Percentiles rank a stretch among this genome's conserved stretches.
These are phyloP conservation scores for Acrossocheilus wenchowensis DNA, from an alignment of 2,797 vertebrate species.

Conservation along the genomic window DNA sequence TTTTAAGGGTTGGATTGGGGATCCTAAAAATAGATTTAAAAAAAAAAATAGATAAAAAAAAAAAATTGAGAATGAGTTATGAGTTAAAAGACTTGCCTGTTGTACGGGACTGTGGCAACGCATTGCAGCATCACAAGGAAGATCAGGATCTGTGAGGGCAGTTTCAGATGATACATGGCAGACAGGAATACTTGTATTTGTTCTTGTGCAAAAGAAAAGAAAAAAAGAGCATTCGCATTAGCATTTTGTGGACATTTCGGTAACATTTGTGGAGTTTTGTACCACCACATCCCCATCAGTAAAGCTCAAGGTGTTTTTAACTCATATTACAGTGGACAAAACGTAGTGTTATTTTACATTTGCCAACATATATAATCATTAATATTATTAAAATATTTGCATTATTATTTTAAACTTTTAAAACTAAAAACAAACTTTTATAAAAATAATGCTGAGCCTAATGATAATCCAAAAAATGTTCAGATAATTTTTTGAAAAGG, in stretches of 20 bases:
- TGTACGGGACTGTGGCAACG: slow-evolving; percentile 76
- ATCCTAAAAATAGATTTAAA: background rate
- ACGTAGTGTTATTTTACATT: background rate
- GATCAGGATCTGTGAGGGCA: slow-evolving; percentile 76
- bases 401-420: background rate
- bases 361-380: background rate
- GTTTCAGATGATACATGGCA: slow-evolving; percentile 81
- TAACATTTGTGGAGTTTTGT: background rate
- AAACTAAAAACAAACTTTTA: background rate
- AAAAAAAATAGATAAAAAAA: too few relatives aligned
- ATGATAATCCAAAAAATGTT: background rate
- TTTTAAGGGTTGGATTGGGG: background rate
- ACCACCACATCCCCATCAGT: background rate
- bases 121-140: slow-evolving; percentile 78
- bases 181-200: slow-evolving; percentile 54
- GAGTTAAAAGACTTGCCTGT: slow-evolving; percentile 77
- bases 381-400: background rate
- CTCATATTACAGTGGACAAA: background rate
- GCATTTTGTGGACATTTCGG: background rate
- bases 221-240: background rate
- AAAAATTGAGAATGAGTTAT: too few relatives aligned
- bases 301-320: background rate
- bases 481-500: background rate
- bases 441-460: background rate
- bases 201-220: slow-evolving; percentile 6